A percentile compares a stretch with the other conserved stretches of the same genome.
Evolutionary conservation across 2,113 vertebrate species (phyloP).

Genomic region (Mustela lutreola): DNA sequence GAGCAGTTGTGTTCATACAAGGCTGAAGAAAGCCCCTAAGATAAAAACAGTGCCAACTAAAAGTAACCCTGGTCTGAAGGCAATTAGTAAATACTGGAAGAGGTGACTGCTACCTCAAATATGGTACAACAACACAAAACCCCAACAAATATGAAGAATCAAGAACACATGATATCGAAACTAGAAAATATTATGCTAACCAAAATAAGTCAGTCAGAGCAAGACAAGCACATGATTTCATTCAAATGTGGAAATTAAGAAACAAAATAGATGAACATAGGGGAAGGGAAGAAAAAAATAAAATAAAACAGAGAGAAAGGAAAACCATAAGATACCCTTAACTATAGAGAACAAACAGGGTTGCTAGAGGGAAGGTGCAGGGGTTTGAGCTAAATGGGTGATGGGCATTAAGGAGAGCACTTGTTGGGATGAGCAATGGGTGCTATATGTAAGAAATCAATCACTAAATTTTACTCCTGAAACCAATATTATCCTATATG

Average conservation of each 20-base stretch:
- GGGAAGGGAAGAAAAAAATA: background rate
- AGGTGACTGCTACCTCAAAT: background rate
- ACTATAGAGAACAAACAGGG: too few species aligned
- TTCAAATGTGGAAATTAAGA: background rate
- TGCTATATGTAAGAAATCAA: too few species aligned
- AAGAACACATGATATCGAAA: background rate
- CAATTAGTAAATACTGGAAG: background rate
- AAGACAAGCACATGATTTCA: background rate
- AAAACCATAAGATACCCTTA: too few species aligned
- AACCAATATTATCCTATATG: too few species aligned
- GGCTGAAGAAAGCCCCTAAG: background rate
- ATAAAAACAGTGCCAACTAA: background rate
- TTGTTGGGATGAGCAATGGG: too few species aligned
- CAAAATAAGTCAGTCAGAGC: background rate
- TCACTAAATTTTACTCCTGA: too few species aligned
- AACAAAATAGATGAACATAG: background rate
- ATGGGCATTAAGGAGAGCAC: too few species aligned
- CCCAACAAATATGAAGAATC: background rate
- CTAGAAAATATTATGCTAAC: background rate
- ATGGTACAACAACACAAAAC: background rate
- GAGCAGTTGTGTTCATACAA: background rate
- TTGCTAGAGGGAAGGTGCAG: too few species aligned
- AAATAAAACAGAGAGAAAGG: background rate
- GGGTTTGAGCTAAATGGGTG: too few species aligned
- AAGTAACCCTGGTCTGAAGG: background rate